Evolutionary conservation across 2,113 vertebrate genomes (phyloP), one percentile per base, ranked within the genome.

Genomic region (Furnarius figulus): DNA sequence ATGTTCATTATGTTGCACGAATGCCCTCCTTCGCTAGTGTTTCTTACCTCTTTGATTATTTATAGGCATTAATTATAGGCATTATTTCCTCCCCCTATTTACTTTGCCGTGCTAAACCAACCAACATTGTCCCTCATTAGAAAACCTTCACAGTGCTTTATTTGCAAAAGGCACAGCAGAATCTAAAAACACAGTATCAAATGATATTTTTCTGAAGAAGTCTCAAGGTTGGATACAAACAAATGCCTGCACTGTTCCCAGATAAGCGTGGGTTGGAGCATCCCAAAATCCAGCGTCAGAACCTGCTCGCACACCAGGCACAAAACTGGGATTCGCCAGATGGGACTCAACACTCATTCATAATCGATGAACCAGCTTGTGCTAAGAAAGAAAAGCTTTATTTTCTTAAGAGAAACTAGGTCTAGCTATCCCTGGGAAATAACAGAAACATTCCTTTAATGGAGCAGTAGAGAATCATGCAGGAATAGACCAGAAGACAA

Each of bases 261-360:
- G 31, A 31, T 66, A 52, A 83, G 46, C 0, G 1, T 49, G n/a
- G 11, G 11, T 33, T 74, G 59, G 31, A 92, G 50, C 27, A 82
- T 67, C 47, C 30, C 0, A 2, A 77, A 24, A 9, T 72, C 30
- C 52, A 75, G 25, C 0, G 0, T 50, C 67, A 73, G 39, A 87
- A 68, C 8, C 37, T 87, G 42, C 13, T 95, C 28, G 12, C 8
- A 15, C 10, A 65, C 14, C 28, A 37, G 35, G 42, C 50, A 87
- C 39, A 90, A 75, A 75, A 79, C 3, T 15, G 17, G 67, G 58
- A 58, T 12, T 79, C 83, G 27, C 3, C n/a, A 40, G 40, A 15
- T 42, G 52, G 40, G 61, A 85, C 8, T 50, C 20, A 18, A 59
- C 21, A 12, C 44, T 74, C 42, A 35, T 62, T 70, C 7, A n/a